Base-by-base conservation (phyloP, 2,888 invertebrate species). In the Gryllus longicercus region DNA sequence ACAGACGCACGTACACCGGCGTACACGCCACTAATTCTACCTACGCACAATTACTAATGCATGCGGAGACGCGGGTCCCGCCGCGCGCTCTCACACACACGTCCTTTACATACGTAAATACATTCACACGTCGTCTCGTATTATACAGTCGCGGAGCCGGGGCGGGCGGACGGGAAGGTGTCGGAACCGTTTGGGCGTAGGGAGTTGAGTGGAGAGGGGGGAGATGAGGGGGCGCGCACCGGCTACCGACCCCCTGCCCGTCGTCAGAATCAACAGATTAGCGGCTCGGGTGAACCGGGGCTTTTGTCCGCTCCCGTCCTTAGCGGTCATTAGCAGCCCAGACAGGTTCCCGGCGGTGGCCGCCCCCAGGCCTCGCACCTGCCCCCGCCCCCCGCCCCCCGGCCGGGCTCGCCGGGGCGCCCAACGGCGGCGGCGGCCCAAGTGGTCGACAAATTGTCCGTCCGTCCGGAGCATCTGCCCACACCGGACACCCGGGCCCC, bases 1-100 rank as follows among this genome's bases (percentile, higher is more conserved):
- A 10, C 11, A 63, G 16, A 16, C 63, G n/a, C 14, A 63, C n/a
- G 63, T n/a, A 63, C 63, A 5, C 63, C 63, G 63, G n/a, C 16
- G 63, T 18, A 63, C 63, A 63, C 63, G 63, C 63, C 63, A 63
- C 63, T 63, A 63, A 63, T 63, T 63, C 63, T 63, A 63, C 63
- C 63, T 63, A 63, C 63, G 63, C 63, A 63, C 63, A 63, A 63
- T 63, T 63, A 63, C 63, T 63, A 63, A 63, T 63, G 63, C n/a
- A 63, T 63, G 63, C 63, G 14, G 63, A 63, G n/a, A 63, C 63
- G 63, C 63, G 63, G 38, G 38, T 0, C 2, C 18, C 18, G 5
- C 4, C 2, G 2, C 18, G 5, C 63, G 2, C 63, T 2, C 63
- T 5, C 63, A 18, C 63, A 63, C 63, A 63, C 63, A 10, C 63